Evolutionary conservation across 2,113 vertebrate genomes (phyloP).

Genomic region (Sphaerodactylus townsendi): DNA sequence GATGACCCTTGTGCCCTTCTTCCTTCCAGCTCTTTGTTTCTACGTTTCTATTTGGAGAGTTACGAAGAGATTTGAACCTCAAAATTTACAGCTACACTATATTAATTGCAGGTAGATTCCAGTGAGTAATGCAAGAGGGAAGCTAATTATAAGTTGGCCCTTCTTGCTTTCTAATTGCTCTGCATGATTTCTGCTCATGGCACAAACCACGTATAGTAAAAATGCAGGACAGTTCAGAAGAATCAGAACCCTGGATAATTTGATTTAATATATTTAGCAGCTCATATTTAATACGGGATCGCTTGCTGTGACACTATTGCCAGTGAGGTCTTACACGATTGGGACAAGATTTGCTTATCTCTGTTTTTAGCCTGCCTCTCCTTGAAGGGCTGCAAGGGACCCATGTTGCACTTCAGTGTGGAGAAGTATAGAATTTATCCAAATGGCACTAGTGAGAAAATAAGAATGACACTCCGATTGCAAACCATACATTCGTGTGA

Average conservation of each 20-base stretch:
- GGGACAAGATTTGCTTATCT: background rate
- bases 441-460: background rate
- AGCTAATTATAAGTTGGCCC: background rate
- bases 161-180: background rate
- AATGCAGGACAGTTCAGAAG: background rate
- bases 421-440: background rate
- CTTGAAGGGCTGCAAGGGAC: background rate
- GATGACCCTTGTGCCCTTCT: too few species aligned
- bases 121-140: background rate
- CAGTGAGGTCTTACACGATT: background rate
- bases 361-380: background rate
- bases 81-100: too few species aligned
- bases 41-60: too few species aligned
- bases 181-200: background rate
- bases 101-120: background rate
- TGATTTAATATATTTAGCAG: background rate
- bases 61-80: too few species aligned
- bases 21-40: too few species aligned
- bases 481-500: background rate
- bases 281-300: background rate
- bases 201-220: background rate
- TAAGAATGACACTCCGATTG: background rate
- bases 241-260: background rate
- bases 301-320: background rate
- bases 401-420: background rate